A percentile compares a stretch with the other conserved stretches of the same genome.
phyloP scores from a whole-genome alignment of 2,797 vertebrate genomes.

The Philypnodon macrostomus region DNA sequence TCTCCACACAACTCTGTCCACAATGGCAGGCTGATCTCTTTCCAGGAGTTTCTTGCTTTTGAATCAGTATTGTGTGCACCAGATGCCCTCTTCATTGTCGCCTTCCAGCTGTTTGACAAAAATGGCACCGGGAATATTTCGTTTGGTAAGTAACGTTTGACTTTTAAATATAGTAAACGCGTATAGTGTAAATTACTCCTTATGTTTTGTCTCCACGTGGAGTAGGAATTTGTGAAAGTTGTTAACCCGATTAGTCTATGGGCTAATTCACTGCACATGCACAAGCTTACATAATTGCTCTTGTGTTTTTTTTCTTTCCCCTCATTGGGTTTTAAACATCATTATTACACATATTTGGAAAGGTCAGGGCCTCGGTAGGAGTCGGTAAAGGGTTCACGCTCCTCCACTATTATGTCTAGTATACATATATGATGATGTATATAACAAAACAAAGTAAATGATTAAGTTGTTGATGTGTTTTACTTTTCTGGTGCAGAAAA shows the following conservation, averaged over 20 bases:
- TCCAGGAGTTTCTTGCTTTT: conserved; percentile 98
- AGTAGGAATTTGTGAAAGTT: conserved; percentile 30
- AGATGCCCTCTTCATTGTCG: conserved; percentile 95
- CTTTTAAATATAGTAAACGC: no score
- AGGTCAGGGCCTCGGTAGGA: neutral
- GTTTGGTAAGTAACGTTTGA: conserved; percentile 84
- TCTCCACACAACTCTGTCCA: neutral
- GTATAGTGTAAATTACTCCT: no score
- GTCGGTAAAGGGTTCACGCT: neutral
- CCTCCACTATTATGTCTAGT: no score
- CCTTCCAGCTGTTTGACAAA: conserved; percentile 98
- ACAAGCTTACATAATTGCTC: conserved; percentile 30
- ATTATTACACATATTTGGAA: neutral
- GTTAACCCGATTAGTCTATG: conserved; percentile 46
- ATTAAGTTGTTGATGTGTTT: no score
- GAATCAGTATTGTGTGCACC: conserved; percentile 96
- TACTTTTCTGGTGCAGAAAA: conserved; percentile 81
- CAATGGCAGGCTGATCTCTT: conserved; percentile 89
- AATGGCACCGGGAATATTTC: conserved; percentile 91
- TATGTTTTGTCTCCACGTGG: neutral
- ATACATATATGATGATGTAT: no score
- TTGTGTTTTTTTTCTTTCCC: neutral
- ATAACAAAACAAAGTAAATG: no score
- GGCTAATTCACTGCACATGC: conserved; percentile 30
- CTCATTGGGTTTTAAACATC: neutral